phyloP scores from a whole-genome alignment of 37 sponge, comb jelly and placozoan genomes.

The Beroe ovata region DNA sequence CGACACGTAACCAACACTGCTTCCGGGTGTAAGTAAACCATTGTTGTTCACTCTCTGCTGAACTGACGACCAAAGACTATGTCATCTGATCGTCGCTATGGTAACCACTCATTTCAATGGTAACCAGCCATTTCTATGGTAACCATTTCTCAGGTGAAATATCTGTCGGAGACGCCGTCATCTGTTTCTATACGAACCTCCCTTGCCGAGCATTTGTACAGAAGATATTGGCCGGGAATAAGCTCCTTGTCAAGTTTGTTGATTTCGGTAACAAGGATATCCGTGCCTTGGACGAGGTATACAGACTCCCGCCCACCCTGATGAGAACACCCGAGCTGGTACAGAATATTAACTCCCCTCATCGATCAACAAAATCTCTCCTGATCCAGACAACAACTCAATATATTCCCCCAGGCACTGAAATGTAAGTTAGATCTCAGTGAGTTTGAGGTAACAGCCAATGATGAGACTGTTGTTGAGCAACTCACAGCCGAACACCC shows the following conservation, averaged over 20 bases:
- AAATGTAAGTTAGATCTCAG: not conserved
- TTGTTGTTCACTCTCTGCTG: too few species aligned
- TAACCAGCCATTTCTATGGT: too few species aligned
- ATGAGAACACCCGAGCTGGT: not conserved
- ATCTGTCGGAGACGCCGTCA: not conserved
- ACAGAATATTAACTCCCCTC: too few species aligned
- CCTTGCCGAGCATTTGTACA: not conserved
- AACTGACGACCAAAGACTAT: too few species aligned
- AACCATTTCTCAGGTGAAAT: not conserved
- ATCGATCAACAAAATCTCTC: too few species aligned
- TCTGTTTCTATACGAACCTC: not conserved
- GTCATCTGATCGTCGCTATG: too few species aligned
- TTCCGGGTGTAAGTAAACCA: not conserved
- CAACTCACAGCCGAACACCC: not conserved
- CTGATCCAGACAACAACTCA: too few species aligned
- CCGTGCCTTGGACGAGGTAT: not conserved
- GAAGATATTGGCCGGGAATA: not conserved
- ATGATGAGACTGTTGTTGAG: not conserved
- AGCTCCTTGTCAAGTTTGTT: not conserved
- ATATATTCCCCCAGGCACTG: not conserved
- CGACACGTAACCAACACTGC: not conserved
- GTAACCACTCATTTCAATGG: too few species aligned
- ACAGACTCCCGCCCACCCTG: not conserved
- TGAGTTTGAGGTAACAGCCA: not conserved
- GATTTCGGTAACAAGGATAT: slow-evolving; percentile 23